Evolutionary conservation across 2,113 vertebrate genomes (phyloP).

Genomic region (Strix uralensis): DNA sequence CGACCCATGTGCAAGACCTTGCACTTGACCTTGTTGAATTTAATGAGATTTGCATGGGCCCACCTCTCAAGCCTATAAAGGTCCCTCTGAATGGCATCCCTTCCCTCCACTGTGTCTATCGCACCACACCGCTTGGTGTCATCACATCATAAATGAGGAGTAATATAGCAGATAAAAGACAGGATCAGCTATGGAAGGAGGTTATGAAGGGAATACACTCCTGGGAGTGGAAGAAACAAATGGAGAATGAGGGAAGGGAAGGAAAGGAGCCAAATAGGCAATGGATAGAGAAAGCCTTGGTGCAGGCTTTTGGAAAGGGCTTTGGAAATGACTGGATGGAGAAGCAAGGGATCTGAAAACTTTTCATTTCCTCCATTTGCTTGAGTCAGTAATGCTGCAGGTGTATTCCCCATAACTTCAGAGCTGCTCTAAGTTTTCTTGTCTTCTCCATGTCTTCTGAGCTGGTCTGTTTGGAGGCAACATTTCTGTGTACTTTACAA

Average conservation of each 20-base stretch:
- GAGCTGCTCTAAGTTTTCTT: not conserved
- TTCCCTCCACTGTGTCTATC: too few relatives aligned
- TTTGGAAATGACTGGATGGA: too few relatives aligned
- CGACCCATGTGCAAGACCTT: too few relatives aligned
- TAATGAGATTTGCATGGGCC: too few relatives aligned
- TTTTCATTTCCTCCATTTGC: not conserved
- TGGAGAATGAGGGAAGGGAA: too few relatives aligned
- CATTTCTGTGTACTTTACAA: not conserved
- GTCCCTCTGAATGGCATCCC: too few relatives aligned
- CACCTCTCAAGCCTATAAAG: too few relatives aligned
- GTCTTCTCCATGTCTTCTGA: not conserved
- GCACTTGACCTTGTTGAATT: too few relatives aligned
- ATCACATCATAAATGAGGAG: not conserved
- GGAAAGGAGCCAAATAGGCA: not conserved
- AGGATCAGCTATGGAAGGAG: not conserved
- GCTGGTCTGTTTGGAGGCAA: not conserved
- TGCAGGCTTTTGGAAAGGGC: not conserved
- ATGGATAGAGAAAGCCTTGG: not conserved
- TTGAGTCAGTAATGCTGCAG: not conserved
- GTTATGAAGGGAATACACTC: not conserved
- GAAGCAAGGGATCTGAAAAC: not conserved
- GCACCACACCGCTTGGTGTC: too few relatives aligned
- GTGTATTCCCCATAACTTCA: not conserved
- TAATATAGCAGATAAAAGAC: not conserved
- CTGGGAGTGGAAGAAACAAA: not conserved